These are phyloP conservation scores for Lophotis ruficrista DNA, from an alignment of 2,113 vertebrate genomes.

Conservation along the genomic window DNA sequence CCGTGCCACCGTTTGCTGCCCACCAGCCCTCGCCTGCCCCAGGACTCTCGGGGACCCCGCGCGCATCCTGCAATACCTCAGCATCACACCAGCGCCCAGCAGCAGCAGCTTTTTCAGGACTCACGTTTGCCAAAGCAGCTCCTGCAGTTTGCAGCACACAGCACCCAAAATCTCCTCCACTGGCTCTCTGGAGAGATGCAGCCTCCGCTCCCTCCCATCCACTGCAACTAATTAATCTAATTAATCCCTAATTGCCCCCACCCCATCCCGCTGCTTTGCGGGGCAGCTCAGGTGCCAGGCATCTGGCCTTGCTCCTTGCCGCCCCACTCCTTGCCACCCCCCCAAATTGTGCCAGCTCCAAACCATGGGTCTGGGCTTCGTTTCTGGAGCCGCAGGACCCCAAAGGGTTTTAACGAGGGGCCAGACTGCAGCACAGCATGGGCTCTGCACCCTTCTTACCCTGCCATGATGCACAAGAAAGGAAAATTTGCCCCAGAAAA, in stretches of 20 bases:
- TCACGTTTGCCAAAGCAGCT: not conserved
- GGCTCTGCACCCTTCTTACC: not conserved
- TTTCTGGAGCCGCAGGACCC: not conserved
- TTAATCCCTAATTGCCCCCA: constrained; percentile 45
- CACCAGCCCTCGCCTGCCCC: not conserved
- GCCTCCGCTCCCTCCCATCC: not conserved
- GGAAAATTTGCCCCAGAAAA: not conserved
- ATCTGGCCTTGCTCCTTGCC: not conserved
- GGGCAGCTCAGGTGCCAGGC: not conserved
- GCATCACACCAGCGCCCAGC: not conserved
- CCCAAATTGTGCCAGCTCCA: not conserved
- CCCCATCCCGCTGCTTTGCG: not conserved
- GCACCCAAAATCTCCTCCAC: fast-evolving
- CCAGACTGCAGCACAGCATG: fast-evolving
- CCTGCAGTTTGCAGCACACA: fast-evolving
- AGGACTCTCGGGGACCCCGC: not conserved
- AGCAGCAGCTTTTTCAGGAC: not conserved
- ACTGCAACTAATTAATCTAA: constrained; percentile 30
- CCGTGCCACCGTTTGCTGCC: no score
- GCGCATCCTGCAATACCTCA: fast-evolving
- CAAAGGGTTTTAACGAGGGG: not conserved
- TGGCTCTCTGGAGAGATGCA: not conserved
- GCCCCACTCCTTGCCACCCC: not conserved
- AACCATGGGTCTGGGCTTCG: not conserved
- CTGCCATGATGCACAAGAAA: fast-evolving